Base-by-base conservation (phyloP, 1,140 invertebrate species). In the Meloidogyne exigua region DNA sequence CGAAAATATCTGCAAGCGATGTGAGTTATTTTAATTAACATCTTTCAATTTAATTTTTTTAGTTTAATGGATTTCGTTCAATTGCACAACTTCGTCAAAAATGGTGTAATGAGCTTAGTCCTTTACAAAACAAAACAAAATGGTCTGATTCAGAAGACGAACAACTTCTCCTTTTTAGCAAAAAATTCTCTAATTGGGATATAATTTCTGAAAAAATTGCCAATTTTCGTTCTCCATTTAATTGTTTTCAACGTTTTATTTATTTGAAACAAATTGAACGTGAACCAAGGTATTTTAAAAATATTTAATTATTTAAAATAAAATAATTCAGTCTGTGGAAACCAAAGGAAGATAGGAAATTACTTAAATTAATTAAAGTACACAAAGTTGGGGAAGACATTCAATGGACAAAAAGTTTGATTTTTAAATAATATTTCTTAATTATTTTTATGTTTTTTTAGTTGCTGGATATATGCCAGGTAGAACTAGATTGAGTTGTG, bases 401-500 rank as follows among this genome's bases (percentile, higher is more conserved):
- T 57, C 78, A 32, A 32, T 32, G 28, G 28, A 7, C 28, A 32
- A 32, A 32, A 32, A 32, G 28, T 32, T n/a, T 32, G 28, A 7
- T 32, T 2, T 32, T 32, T 32, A 32, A 32, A 32, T 32, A 32
- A 32, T 32, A n/a, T n/a, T n/a, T n/a, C n/a, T n/a, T n/a, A n/a
- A n/a, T 32, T 3, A 32, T 32, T 32, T 32, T 32, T 32, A 7
- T 32, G 15, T 25, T 80, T n/a, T n/a, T n/a, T 80, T 82, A 83
- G 80, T 81, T 80, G 81, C 80, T 15, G 49, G 66, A 11, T 81
- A 81, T 39, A 73, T 81, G 63, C 76, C 81, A 23, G 78, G 73
- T 26, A 63, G 80, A 32, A 64, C 70, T 18, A 83, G 78, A 39
- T 23, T 44, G 11, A 23, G 80, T 36, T 81, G 80, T 42, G 71